Evolutionary conservation across 1,140 invertebrate species (phyloP).

Genomic region (Arion vulgaris): DNA sequence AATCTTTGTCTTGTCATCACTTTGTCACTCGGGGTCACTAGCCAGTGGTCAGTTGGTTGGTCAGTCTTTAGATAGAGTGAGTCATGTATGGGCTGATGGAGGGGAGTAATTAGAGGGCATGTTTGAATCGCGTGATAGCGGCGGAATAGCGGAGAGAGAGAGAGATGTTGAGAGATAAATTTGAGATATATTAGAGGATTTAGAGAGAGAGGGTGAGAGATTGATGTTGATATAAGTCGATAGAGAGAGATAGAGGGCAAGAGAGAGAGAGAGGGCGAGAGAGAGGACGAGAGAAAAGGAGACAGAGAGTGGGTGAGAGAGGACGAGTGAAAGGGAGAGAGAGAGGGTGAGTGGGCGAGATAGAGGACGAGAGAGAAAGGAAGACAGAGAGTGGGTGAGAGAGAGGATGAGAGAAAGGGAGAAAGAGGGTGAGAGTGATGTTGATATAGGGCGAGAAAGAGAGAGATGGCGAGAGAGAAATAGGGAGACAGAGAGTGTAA

Average conservation of each 20-base stretch:
- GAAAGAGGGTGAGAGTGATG: not conserved
- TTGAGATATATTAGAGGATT: too few relatives aligned
- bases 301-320: not conserved
- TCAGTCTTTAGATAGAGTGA: not conserved
- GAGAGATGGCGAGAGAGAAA: slow-evolving; percentile 36
- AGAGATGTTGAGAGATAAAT: not conserved
- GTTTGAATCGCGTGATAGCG: not conserved
- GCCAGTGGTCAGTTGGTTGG: not conserved
- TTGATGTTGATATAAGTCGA: too few relatives aligned
- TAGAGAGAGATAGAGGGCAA: not conserved
- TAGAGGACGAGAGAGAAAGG: slow-evolving; percentile 6
- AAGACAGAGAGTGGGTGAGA: slow-evolving; percentile 8
- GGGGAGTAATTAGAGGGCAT: not conserved
- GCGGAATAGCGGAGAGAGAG: not conserved
- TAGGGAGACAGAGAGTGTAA: slow-evolving; percentile 29
- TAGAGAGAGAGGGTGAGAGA: too few relatives aligned
- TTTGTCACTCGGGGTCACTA: not conserved
- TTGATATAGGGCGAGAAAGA: not conserved
- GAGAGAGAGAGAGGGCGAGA: not conserved
- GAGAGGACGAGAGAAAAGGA: slow-evolving; percentile 21
- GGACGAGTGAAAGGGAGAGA: not conserved
- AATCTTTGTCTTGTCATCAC: slow-evolving; percentile 11
- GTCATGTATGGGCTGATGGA: not conserved
- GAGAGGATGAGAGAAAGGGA: not conserved
- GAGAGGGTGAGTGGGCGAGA: not conserved